A percentile compares a stretch with the other conserved stretches of the same genome.
Conservation (phyloP, 2,888 invertebrate species). For the Camponotus fellah region DNA sequence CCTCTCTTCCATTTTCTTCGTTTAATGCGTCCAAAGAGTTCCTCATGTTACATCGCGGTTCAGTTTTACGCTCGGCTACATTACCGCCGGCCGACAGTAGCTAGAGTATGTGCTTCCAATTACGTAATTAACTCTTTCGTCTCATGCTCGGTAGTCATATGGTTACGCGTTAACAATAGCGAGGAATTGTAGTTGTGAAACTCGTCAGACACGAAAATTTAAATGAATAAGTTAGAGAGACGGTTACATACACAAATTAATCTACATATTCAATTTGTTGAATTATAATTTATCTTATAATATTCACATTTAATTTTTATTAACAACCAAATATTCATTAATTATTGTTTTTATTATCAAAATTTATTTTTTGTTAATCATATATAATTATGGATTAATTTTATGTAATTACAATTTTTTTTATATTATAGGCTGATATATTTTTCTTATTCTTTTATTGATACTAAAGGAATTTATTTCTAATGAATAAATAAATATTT, state of each 20-base stretch:
- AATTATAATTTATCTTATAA: too few species aligned
- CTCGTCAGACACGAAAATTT: constrained; percentile 34
- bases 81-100: constrained; percentile 10
- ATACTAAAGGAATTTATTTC: too few species aligned
- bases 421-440: too few species aligned
- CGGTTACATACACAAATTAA: constrained; percentile 13
- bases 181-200: constrained; percentile 26
- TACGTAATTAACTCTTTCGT: constrained; percentile 51
- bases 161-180: constrained; percentile 32
- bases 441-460: too few species aligned
- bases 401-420: too few species aligned
- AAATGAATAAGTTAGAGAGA: constrained; percentile 22
- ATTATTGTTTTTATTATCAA: too few species aligned
- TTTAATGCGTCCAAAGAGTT: constrained; percentile 43
- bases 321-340: too few species aligned
- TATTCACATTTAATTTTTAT: too few species aligned
- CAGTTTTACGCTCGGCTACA: constrained; percentile 50
- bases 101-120: constrained; percentile 32
- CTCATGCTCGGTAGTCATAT: not conserved
- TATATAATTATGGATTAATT: too few species aligned
- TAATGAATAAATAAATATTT: not conserved
- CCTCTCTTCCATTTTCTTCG: not conserved
- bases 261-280: not conserved
- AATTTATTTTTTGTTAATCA: too few species aligned
- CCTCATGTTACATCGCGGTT: constrained; percentile 40